Evolutionary conservation across 2,888 invertebrate genomes (phyloP).

Genomic region (Elmis aenea): DNA sequence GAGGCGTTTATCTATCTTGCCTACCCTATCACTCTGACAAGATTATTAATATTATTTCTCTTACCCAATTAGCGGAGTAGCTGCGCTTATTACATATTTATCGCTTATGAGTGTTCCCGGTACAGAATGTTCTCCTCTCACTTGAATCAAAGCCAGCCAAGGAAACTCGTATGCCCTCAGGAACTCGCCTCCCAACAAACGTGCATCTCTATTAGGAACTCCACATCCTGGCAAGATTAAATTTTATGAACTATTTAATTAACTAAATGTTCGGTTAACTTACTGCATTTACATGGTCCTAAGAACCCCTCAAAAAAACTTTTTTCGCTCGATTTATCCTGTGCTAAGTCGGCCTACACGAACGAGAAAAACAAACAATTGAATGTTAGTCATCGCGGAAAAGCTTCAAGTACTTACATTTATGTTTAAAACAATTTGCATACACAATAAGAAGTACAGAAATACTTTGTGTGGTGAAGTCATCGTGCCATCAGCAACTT

Average conservation of each 20-base stretch:
- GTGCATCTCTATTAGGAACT: constrained; percentile 45
- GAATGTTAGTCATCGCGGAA: constrained; percentile 3
- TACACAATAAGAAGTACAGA: no score
- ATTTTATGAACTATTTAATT: not conserved
- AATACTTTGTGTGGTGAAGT: no score
- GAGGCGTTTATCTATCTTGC: no score
- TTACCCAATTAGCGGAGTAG: constrained; percentile 51
- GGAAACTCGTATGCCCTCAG: constrained; percentile 52
- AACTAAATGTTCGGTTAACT: no score
- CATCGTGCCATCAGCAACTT: no score
- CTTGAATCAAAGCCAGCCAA: constrained; percentile 51
- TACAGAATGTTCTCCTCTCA: constrained; percentile 39
- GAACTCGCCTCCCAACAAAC: constrained; percentile 49
- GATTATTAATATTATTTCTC: no score
- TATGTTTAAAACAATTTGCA: no score
- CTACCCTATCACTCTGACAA: no score
- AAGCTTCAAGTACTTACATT: no score
- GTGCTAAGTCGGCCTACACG: not conserved
- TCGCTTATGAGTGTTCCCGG: constrained; percentile 55
- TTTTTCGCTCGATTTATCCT: constrained; percentile 12
- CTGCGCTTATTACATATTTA: constrained; percentile 54
- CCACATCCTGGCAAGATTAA: constrained; percentile 45
- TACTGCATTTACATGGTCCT: constrained; percentile 37
- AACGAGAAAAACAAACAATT: constrained; percentile 3
- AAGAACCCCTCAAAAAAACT: constrained; percentile 32